Percentiles rank a stretch among this genome's conserved stretches.
Conservation (phyloP, 2,113 vertebrate species). For the Sitta europaea region DNA sequence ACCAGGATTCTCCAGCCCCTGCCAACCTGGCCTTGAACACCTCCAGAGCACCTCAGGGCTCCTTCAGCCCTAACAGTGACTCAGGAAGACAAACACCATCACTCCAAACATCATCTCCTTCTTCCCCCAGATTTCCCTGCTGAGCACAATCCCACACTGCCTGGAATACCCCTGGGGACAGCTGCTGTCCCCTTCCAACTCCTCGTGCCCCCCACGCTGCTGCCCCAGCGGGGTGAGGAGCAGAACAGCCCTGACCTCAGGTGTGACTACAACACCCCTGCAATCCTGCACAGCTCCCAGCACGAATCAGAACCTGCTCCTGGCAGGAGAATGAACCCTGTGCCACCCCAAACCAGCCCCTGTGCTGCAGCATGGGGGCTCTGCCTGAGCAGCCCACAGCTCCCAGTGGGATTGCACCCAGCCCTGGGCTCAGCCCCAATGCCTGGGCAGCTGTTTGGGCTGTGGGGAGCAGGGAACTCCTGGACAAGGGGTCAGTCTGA, state of each 20-base stretch:
- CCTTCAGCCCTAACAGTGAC: not conserved
- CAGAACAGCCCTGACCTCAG: not conserved
- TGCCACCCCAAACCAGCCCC: not conserved
- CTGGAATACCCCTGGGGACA: not conserved
- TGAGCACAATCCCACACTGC: rapidly evolving
- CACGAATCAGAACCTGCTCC: not conserved
- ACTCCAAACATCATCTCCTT: not conserved
- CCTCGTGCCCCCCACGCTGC: not conserved
- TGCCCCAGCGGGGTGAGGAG: not conserved
- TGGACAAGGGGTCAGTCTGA: too few relatives aligned
- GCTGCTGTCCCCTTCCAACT: not conserved
- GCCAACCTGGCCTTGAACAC: not conserved
- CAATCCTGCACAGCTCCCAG: not conserved
- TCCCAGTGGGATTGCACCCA: not conserved
- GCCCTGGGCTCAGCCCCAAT: not conserved
- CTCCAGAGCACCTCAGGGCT: not conserved
- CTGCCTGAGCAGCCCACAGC: not conserved
- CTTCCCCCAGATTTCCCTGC: not conserved
- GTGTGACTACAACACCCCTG: not conserved
- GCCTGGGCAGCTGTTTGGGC: rapidly evolving
- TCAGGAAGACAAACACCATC: not conserved
- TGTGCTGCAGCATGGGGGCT: not conserved
- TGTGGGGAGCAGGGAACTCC: too few relatives aligned
- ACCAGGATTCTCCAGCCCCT: not conserved
- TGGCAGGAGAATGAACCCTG: not conserved